phyloP scores from a whole-genome alignment of 2,888 invertebrate species.

The Uloborus plumipes region DNA sequence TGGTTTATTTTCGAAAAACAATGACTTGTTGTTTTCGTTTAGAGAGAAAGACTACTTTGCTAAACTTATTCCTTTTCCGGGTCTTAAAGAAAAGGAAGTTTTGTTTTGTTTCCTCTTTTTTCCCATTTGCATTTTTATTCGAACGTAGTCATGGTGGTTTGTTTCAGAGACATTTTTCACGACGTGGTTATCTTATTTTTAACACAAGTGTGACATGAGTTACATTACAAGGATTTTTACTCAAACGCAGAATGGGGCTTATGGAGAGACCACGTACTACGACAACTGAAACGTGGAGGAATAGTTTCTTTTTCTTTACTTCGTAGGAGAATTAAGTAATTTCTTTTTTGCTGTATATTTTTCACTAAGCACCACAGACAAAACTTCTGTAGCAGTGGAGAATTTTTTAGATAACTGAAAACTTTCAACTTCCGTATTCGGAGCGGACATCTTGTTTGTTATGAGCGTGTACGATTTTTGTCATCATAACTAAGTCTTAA shows the following conservation, averaged over 20 bases:
- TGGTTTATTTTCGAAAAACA: constrained; percentile 30
- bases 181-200: constrained; percentile 9
- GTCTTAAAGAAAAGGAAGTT: constrained; percentile 2
- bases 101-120: constrained; percentile 20
- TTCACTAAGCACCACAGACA: no score
- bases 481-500: no score
- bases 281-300: neutral
- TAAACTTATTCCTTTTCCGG: constrained; percentile 12
- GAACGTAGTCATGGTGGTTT: constrained; percentile 14
- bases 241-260: constrained; percentile 7
- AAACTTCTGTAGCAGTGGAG: no score
- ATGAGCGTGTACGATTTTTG: no score
- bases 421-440: no score
- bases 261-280: neutral
- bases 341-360: no score
- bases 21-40: constrained; percentile 45
- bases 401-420: no score
- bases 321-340: no score
- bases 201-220: constrained; percentile 6
- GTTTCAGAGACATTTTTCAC: constrained; percentile 25
- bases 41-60: constrained; percentile 32
- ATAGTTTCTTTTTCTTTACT: neutral
- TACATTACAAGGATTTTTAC: constrained; percentile 22
- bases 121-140: constrained; percentile 38
- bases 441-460: no score